Conservation (phyloP, 2,113 vertebrate species). For the Poeciliopsis occidentalis region DNA sequence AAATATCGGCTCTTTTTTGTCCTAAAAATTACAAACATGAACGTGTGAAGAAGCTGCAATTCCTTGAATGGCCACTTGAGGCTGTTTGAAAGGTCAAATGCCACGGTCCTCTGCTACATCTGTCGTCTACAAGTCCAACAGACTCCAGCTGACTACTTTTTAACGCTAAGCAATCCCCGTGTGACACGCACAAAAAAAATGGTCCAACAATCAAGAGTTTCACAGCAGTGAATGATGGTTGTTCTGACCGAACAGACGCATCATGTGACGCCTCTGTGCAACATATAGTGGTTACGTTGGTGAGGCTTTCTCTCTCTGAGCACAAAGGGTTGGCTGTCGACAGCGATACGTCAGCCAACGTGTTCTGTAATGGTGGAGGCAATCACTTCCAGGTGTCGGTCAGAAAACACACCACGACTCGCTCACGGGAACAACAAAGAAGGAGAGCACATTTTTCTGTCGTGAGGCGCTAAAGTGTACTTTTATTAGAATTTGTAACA, state of each 20-base stretch:
- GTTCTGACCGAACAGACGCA: neutral
- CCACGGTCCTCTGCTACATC: neutral
- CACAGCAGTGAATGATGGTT: neutral
- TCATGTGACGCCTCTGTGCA: conserved; percentile 6
- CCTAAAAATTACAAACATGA: neutral
- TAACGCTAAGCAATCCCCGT: neutral
- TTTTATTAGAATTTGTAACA: neutral
- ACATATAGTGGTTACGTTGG: conserved; percentile 7
- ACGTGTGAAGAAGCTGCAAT: neutral
- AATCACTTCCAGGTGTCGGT: conserved; percentile 69
- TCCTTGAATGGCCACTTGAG: no score
- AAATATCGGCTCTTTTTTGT: neutral
- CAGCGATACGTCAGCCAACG: conserved; percentile 42
- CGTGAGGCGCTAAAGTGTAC: neutral
- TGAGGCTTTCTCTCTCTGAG: conserved; percentile 25
- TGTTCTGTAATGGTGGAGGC: conserved; percentile 50
- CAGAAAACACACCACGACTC: neutral
- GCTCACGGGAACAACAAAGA: neutral
- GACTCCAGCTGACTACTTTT: neutral
- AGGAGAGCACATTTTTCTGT: conserved; percentile 9
- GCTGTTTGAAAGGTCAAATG: neutral
- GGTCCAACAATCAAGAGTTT: neutral
- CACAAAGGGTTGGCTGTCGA: conserved; percentile 67
- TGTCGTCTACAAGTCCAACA: neutral
- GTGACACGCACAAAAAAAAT: neutral